Base-by-base conservation (phyloP, 2,113 vertebrate genomes). In the Caloenas nicobarica region DNA sequence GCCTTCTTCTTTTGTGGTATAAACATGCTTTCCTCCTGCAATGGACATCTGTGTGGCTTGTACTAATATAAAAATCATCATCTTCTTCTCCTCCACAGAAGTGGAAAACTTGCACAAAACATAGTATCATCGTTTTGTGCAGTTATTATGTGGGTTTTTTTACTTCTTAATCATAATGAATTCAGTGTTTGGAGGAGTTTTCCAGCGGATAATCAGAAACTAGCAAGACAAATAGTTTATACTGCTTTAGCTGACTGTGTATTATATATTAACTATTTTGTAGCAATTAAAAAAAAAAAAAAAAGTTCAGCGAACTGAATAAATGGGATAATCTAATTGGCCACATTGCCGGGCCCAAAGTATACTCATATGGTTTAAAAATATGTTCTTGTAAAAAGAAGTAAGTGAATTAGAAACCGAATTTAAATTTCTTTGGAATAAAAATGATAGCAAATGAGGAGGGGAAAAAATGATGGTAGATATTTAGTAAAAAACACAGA, bases 401-500 rank as follows among this genome's bases (percentile, higher is more conserved):
- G 44, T 42, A 69, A 71, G 68, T 91, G 10, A 90, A 60, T 82
- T 71, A 86, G 73, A 95, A 94, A 81, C 58, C 82, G 81, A 96
- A 96, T 94, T 97, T 96, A n/a, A 78, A n/a, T 96, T 96, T 80
- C 61, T 95, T 58, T 48, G 10, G 74, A 97, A 95, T 97, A 97
- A 97, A 95, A 93, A 86, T 56, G 22, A 64, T 69, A 86, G 79
- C 33, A 96, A 94, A 93, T 29, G 18, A 54, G 66, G 79, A 89
- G 93, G 96, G 96, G 92, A 38, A 95, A 97, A 96, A 97, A 97
- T 71, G 86, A 93, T 95, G 85, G 95, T 97, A 97, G 97, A 96
- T 98, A 98, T 98, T 98, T 98, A 96, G 95, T 97, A 96, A 97
- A 98, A 98, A 97, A 65, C 97, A 97, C 97, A 97, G 97, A 98